phyloP scores from a whole-genome alignment of 2,888 invertebrate genomes.

The Lottia scabra region DNA sequence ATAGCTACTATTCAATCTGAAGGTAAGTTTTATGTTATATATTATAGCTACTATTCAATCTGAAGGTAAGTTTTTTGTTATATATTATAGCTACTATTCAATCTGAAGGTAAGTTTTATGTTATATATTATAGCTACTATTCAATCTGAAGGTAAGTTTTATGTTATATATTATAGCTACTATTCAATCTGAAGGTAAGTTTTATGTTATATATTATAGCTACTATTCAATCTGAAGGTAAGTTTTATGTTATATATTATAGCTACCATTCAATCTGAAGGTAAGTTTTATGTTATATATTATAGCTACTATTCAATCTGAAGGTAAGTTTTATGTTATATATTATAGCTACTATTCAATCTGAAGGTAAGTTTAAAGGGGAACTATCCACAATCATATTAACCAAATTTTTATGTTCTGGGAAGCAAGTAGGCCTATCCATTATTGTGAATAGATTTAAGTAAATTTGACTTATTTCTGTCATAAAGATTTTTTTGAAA shows the following conservation, averaged over 20 bases:
- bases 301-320: slow-evolving; percentile 51
- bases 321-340: slow-evolving; percentile 52
- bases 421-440: no score
- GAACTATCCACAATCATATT: neutral
- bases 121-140: slow-evolving; percentile 50
- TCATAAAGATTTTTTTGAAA: no score
- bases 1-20: slow-evolving; percentile 53
- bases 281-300: slow-evolving; percentile 52
- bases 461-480: no score
- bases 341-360: slow-evolving; percentile 48
- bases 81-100: slow-evolving; percentile 51
- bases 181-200: slow-evolving; percentile 52
- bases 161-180: slow-evolving; percentile 52
- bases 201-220: slow-evolving; percentile 52
- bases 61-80: slow-evolving; percentile 51
- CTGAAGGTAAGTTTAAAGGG: slow-evolving; percentile 27
- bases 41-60: slow-evolving; percentile 51
- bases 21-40: slow-evolving; percentile 51
- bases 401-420: neutral
- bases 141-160: slow-evolving; percentile 52
- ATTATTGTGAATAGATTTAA: no score
- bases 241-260: slow-evolving; percentile 51
- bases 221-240: slow-evolving; percentile 53
- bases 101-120: slow-evolving; percentile 53
- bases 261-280: slow-evolving; percentile 51